Evolutionary conservation across 2,113 vertebrate species (phyloP), one percentile per base, ranked within the genome.

Genomic region (Girardinichthys multiradiatus): DNA sequence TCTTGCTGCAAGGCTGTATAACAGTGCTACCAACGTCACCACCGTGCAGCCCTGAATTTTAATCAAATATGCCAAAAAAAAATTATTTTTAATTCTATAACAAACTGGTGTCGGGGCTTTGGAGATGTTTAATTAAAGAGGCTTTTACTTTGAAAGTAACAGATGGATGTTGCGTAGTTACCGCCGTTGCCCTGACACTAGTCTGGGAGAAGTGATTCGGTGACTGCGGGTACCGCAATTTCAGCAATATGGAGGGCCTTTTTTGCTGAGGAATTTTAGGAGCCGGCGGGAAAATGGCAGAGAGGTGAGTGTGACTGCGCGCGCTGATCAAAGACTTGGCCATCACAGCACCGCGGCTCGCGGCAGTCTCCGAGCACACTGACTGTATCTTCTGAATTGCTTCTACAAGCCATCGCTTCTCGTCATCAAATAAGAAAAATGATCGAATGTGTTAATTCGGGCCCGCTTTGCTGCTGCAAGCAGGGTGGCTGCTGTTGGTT

Each of bases 191-290:
- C 48, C n/a, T 54, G 48, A 54, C 48, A n/a, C 48, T 11, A 9
- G 48, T 54, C 48, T n/a, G 9, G 48, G 48, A 54, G 48, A n/a
- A 0, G 48, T 26, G 29, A 64, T 73, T 90, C 76, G 72, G 74
- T 78, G 83, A 90, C 89, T 86, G 87, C 88, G 83, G 85, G 64
- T 84, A 81, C 63, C 77, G 83, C 80, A 67, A 87, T 86, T 85
- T 79, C 30, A 78, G 81, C 82, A 86, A 75, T 84, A 91, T 91
- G 91, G 87, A 80, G 77, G 80, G 76, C 77, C 74, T 84, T 86
- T 84, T 85, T 69, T 67, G 54, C 70, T 24, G 48, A 63, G 59
- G 79, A 71, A 76, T 76, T 76, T 68, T 88, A 82, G 79, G 64
- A 79, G 64, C 35, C 67, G 37, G 42, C 1, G 76, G 74, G 76